These are phyloP conservation scores for Streblospio benedicti DNA, from an alignment of 1,140 invertebrate genomes.

Conservation along the genomic window DNA sequence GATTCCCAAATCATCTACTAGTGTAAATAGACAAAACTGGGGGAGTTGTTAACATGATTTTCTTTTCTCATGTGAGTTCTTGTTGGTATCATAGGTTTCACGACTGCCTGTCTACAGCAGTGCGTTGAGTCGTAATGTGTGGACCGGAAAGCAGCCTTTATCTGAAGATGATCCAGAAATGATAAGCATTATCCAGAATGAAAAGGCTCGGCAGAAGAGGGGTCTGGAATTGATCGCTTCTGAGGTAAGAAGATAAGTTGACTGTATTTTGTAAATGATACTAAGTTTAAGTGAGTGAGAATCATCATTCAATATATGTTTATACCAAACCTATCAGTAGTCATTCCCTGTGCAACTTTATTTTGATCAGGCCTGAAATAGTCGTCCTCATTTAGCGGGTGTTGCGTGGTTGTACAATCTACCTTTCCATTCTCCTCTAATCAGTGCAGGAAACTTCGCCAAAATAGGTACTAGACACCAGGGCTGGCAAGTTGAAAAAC, in stretches of 20 bases:
- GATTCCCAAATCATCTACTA: no score
- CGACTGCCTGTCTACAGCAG: no score
- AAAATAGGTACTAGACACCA: no score
- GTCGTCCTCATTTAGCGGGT: not conserved
- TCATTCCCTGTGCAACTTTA: not conserved
- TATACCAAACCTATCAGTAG: not conserved
- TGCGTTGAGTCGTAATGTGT: constrained; percentile 17
- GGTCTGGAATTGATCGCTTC: constrained; percentile 67
- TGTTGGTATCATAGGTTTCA: no score
- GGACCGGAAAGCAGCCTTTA: constrained; percentile 35
- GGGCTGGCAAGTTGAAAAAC: no score
- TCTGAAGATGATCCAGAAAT: constrained; percentile 67
- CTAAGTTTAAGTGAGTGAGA: not conserved
- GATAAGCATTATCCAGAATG: constrained; percentile 70
- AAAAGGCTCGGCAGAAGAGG: constrained; percentile 73
- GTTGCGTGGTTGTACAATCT: not conserved
- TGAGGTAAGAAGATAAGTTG: constrained; percentile 25
- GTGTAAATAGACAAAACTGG: no score
- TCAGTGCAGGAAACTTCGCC: no score
- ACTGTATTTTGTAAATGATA: not conserved
- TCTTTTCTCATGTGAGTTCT: no score
- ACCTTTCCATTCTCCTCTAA: not conserved
- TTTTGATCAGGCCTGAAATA: not conserved
- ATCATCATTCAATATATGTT: not conserved
- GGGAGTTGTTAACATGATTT: no score